phyloP scores from a whole-genome alignment of 1,140 invertebrate species.

The Bradysia coprophila region DNA sequence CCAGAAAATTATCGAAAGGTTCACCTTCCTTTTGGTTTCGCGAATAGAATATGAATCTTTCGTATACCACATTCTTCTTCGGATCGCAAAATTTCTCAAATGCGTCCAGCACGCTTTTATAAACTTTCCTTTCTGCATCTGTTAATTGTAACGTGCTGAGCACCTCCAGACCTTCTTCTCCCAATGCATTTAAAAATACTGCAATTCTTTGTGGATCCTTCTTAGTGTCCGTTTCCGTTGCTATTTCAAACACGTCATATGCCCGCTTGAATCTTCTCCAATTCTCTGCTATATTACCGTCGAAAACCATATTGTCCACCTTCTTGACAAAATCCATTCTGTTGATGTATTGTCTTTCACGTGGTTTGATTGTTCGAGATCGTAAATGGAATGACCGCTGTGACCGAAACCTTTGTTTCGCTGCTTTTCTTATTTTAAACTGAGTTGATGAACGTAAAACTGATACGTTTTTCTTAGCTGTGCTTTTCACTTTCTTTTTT shows the following conservation, averaged over 20 bases:
- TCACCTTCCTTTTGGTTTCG: slow-evolving; percentile 11
- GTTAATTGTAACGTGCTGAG: slow-evolving; percentile 8
- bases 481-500: no score
- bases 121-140: slow-evolving; percentile 3
- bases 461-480: no score
- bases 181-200: slow-evolving; percentile 5
- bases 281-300: slow-evolving; percentile 7
- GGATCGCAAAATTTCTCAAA: slow-evolving; percentile 11
- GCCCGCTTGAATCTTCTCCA: slow-evolving; percentile 8
- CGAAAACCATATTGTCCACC: background rate
- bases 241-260: slow-evolving; percentile 7
- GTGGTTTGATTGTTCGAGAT: no score
- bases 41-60: slow-evolving; percentile 11
- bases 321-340: background rate
- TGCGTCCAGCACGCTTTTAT: slow-evolving; percentile 4
- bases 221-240: slow-evolving; percentile 3
- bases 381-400: no score
- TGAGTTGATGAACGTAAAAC: no score
- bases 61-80: slow-evolving; percentile 10
- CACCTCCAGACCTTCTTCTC: slow-evolving; percentile 2
- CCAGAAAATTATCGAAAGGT: slow-evolving; percentile 11
- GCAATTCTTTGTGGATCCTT: slow-evolving; percentile 5
- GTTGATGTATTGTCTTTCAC: background rate
- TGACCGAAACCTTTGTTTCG: no score
- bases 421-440: no score